Percentiles rank a stretch among this genome's conserved stretches.
These are phyloP conservation scores for Dendrolimus kikuchii DNA, from an alignment of 1,140 invertebrate genomes.

Conservation along the genomic window DNA sequence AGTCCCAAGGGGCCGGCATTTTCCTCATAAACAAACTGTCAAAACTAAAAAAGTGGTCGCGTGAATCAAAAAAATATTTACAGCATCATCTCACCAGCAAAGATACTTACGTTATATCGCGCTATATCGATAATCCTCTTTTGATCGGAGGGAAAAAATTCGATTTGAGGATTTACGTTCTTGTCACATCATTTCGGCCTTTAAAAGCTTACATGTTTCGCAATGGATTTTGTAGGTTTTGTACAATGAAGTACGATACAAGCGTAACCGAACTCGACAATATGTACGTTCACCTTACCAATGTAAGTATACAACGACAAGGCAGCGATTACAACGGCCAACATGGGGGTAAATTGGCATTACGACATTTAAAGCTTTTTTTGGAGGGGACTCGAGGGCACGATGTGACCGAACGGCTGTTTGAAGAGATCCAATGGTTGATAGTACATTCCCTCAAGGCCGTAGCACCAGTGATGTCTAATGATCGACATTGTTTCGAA, in stretches of 20 bases:
- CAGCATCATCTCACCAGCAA: constrained; percentile 65
- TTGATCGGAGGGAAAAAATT: constrained; percentile 92
- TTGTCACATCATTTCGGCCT: constrained; percentile 87
- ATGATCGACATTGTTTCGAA: constrained; percentile 86
- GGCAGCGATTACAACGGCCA: constrained; percentile 93
- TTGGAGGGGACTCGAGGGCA: constrained; percentile 92
- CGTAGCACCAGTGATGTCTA: constrained; percentile 87
- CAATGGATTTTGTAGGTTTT: constrained; percentile 85
- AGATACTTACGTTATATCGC: constrained; percentile 92
- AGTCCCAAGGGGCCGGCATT: constrained; percentile 82
- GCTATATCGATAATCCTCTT: constrained; percentile 88
- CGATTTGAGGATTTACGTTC: constrained; percentile 87
- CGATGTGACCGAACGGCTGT: constrained; percentile 85
- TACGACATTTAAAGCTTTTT: constrained; percentile 91
- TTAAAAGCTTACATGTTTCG: constrained; percentile 88
- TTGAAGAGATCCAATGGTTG: constrained; percentile 89
- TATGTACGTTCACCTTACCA: constrained; percentile 90
- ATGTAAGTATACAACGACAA: constrained; percentile 89
- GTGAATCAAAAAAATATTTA: constrained; percentile 78
- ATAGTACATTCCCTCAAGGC: constrained; percentile 87
- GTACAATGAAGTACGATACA: constrained; percentile 86
- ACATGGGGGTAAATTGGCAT: constrained; percentile 94
- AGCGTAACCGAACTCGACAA: constrained; percentile 85
- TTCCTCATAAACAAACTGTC: constrained; percentile 91
- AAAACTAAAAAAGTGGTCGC: constrained; percentile 89